Conservation (phyloP, 2,888 invertebrate genomes). For the Apotomis turbidana region DNA sequence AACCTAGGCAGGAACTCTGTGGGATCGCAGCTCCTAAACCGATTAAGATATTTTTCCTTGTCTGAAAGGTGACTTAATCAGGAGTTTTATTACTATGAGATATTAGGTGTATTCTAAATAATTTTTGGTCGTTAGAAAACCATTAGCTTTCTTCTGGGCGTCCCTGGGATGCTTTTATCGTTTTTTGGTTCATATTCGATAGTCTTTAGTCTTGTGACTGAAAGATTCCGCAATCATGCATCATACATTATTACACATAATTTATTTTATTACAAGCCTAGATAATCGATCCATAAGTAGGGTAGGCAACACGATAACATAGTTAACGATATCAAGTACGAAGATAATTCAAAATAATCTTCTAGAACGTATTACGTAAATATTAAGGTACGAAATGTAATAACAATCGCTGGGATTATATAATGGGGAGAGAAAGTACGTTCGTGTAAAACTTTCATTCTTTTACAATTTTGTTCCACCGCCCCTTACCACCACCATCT, state of each 20-base stretch:
- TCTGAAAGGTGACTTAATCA: too few species aligned
- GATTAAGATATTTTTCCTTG: too few species aligned
- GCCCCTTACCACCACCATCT: too few species aligned
- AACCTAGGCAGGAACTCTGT: too few species aligned
- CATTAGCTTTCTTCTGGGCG: too few species aligned
- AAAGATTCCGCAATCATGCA: conserved; percentile 13
- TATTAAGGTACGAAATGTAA: conserved; percentile 11
- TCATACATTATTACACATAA: conserved; percentile 20
- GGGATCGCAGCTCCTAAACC: too few species aligned
- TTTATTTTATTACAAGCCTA: conserved; percentile 18
- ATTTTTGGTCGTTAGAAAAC: too few species aligned
- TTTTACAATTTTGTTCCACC: not conserved
- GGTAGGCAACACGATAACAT: conserved; percentile 36
- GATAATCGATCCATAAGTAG: conserved; percentile 40
- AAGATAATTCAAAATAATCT: conserved; percentile 38
- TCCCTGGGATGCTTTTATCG: too few species aligned
- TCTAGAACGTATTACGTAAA: conserved; percentile 38
- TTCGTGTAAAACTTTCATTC: not conserved
- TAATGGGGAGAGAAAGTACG: not conserved
- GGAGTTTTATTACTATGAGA: too few species aligned
- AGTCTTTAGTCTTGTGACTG: conserved; percentile 6
- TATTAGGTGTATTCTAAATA: too few species aligned
- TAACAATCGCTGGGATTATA: not conserved
- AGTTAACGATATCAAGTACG: conserved; percentile 40
- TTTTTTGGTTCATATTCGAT: too few species aligned